Evolutionary conservation across 2,888 invertebrate genomes (phyloP), one percentile per base, ranked within the genome.

Genomic region (Hirtodrosophila histrioides): DNA sequence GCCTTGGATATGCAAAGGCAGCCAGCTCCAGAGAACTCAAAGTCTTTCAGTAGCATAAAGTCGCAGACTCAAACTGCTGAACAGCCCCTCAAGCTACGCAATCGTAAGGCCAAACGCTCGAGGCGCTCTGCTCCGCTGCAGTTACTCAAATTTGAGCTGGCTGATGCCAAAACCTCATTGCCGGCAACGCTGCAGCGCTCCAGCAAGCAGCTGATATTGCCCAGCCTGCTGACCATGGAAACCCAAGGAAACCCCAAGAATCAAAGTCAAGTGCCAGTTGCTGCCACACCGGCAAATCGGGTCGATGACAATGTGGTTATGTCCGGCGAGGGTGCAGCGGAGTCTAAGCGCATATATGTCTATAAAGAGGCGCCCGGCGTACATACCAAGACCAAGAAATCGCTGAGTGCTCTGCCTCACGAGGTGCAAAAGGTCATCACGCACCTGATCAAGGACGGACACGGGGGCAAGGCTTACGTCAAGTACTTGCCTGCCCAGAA

Each of bases 81-180:
- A 4, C 12, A 73, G 33, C 29, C 50, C 1, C 24, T 61, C 2
- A 54, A 66, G 23, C 24, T 65, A 8, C 27, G 69, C 7, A 67
- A 33, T 35, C 84, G 79, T 8, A 78, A 85, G 33, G 29, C 64
- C 0, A 88, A 75, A 36, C 77, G 88, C 9, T 24, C 67, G 4
- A 77, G 75, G 43, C 72, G 88, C 23, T 82, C 81, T 0, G 72
- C 69, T 3, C 58, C 73, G 4, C 78, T 82, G 3, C 76, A 89
- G 29, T 73, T 90, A 58, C 76, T 92, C 8, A 89, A 89, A 64
- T 92, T 92, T 53, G 91, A 92, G 62, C n/a, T 91, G 27, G 61
- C 86, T 0, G 92, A 92, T 71, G 92, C 91, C 9, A 91, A 89
- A 61, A 73, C 79, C 9, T 82, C 89, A 0, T 72, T 89, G 40